Base-by-base conservation (phyloP, 2,797 vertebrate species). In the Triplophysa yarkandensis region DNA sequence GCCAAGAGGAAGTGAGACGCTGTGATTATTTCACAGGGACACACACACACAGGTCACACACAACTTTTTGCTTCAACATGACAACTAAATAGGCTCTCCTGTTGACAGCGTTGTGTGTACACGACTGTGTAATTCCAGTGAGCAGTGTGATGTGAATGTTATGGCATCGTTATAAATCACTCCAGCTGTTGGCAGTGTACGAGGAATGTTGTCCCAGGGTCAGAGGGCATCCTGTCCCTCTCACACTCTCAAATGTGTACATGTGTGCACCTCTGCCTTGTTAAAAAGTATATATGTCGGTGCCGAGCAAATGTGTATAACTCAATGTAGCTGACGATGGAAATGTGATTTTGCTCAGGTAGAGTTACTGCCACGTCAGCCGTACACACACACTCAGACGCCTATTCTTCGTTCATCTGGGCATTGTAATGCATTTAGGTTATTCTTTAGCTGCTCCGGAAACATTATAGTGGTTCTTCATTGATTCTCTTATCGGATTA, bases 381-480 rank as follows among this genome's bases (percentile, higher is more conserved):
- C 23, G 17, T 8, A 28, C 16, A 23, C 60, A 41, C 62, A 71
- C 76, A 32, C 61, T 14, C 76, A 27, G 25, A 50, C 48, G 27
- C 30, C 19, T 48, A 27, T 28, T 48, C 28, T 39, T 36, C 23
- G 71, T 65, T 55, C 71, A 36, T 67, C 39, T 52, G 71, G 71
- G 71, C 55, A 34, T 63, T 54, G 16, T 76, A 79, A 79, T 79
- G 61, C 52, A 14, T 71, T 79, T 71, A 79, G 62, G 62, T 66
- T 70, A 69, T 78, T 78, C 41, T 74, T 78, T 69, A 69, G 71
- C 32, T 60, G n/a, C 68, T 76, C 77, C 68, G 72, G 72, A 71
- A 79, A 71, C 77, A 71, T 74, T 60, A 71, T 68, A 75, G 71
- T 41, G 61, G 14, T 57, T 64, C 61, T 68, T 62, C 62, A 75